Evolutionary conservation across 1,140 invertebrate species (phyloP), one percentile per base, ranked within the genome.

Genomic region (Archivesica marissinica): DNA sequence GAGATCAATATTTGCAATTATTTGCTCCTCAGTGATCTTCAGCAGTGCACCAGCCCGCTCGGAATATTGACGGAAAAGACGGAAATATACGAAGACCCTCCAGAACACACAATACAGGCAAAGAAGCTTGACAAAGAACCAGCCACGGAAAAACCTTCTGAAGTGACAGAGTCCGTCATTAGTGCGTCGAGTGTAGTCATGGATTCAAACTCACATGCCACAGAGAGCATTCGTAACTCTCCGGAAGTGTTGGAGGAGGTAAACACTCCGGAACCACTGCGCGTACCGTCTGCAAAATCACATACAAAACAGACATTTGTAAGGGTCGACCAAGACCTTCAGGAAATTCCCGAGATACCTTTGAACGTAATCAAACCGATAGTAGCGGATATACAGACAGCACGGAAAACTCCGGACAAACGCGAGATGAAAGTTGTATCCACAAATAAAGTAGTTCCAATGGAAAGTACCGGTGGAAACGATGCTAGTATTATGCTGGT

Each of bases 1-100:
- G 82, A 78, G 70, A 35, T 52, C 47, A 85, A 90, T 80, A 80
- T 90, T 56, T 89, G 86, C 41, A 90, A 90, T 52, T 90, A 90
- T 72, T 66, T 89, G 20, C 44, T 90, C 15, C 82, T 85, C 4
- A 85, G 82, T 76, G 82, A 85, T 52, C 7, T 78, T 1, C 82
- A 38, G 15, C 68, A 83, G 39, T 33, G 70, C 0, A 47, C 56
- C 41, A 56, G 35, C 11, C 80, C 80, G n/a, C 70, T 83, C 20
- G 80, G 66, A 3, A 75, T 83, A n/a, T 50, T 83, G 80, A 83
- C 70, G 25, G 80, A 83, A 75, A 83, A 83, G 56, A 83, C 80
- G 30, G 80, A 83, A 64, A 74, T 74, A 25, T 35, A 25, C 17
- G 80, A 83, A 20, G 68, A 70, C 15, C 35, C 68, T 4, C 68